Evolutionary conservation across 1,140 invertebrate genomes (phyloP), one percentile per base, ranked within the genome.

Genomic region (Dysdera silvatica): DNA sequence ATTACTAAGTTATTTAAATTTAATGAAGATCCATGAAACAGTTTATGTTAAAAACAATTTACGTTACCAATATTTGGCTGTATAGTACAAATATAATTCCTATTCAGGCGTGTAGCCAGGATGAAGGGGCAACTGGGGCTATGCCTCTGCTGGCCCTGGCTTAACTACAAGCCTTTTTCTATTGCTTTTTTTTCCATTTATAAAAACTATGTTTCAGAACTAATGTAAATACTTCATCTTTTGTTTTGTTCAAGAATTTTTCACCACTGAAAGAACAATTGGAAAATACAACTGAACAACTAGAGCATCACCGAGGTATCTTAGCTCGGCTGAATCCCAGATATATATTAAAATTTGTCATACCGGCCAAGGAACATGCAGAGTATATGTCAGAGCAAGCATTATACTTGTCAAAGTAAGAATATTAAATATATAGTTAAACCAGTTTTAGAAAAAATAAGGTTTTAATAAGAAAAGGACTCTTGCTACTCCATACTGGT

Each of bases 341-440:
- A 40, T 87, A 87, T 64, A 79, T 79, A 67, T 78, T 83, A 23
- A 84, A 82, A 59, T 86, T 84, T 66, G 80, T 87, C 3, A 68
- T 73, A n/a, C 79, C 80, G 23, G 86, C 86, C 2, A 75, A 84
- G 60, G 79, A 82, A 65, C 87, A 90, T 72, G 84, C 85, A 0
- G 75, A 79, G 12, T 79, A 82, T 70, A 73, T 89, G 35, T 76
- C 79, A 2, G 75, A 80, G 26, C 81, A 82, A 47, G 84, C 85
- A 7, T 81, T 83, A 65, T 79, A 84, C 54, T 81, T 85, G 45
- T 77, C 80, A 28, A 77, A 77, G 80, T 82, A 72, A 74, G 72
- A 54, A n/a, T 28, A 26, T 16, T 24, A 26, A n/a, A n/a, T n/a
- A n/a, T n/a, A 37, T 37, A 14, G 35, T 37, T 37, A 14, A 12